Evolutionary conservation across 2,113 vertebrate genomes (phyloP).

Genomic region (Osmerus mordax): DNA sequence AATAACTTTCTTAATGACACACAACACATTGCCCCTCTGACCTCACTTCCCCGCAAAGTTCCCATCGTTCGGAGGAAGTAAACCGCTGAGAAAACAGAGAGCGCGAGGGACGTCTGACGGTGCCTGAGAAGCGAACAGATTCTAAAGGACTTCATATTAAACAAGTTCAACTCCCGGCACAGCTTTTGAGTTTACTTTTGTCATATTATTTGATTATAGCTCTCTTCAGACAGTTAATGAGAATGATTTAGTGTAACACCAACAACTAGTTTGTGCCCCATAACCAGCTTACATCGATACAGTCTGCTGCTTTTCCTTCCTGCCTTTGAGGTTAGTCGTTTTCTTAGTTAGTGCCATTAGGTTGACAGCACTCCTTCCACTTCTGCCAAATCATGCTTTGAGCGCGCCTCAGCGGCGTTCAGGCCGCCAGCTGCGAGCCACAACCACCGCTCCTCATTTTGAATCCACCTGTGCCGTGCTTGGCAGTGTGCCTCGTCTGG

Average conservation of each 20-base stretch:
- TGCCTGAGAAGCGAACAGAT: too few relatives aligned
- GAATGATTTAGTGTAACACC: too few relatives aligned
- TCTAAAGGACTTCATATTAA: too few relatives aligned
- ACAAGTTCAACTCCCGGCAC: too few relatives aligned
- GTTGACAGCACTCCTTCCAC: constrained; percentile 26
- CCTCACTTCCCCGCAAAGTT: constrained; percentile 31
- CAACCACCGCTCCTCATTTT: constrained; percentile 37
- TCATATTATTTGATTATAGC: too few relatives aligned
- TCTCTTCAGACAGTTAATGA: too few relatives aligned
- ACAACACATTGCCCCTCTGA: constrained; percentile 36
- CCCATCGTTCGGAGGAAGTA: constrained; percentile 22
- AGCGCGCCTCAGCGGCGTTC: background rate
- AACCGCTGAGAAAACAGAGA: constrained; percentile 24
- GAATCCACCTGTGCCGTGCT: constrained; percentile 52
- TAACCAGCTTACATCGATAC: too few relatives aligned
- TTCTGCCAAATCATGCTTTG: constrained; percentile 14
- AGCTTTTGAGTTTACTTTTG: too few relatives aligned
- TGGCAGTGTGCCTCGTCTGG: constrained; percentile 34
- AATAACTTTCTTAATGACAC: constrained; percentile 46
- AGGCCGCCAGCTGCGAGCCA: constrained; percentile 13
- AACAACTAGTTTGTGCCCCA: too few relatives aligned
- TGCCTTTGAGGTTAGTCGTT: constrained; percentile 31
- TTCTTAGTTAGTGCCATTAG: constrained; percentile 36
- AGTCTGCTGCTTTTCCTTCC: constrained; percentile 17
- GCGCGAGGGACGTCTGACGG: too few relatives aligned